These are phyloP conservation scores for Parthenolecanium corni DNA, from an alignment of 2,888 invertebrate genomes.

Conservation along the genomic window DNA sequence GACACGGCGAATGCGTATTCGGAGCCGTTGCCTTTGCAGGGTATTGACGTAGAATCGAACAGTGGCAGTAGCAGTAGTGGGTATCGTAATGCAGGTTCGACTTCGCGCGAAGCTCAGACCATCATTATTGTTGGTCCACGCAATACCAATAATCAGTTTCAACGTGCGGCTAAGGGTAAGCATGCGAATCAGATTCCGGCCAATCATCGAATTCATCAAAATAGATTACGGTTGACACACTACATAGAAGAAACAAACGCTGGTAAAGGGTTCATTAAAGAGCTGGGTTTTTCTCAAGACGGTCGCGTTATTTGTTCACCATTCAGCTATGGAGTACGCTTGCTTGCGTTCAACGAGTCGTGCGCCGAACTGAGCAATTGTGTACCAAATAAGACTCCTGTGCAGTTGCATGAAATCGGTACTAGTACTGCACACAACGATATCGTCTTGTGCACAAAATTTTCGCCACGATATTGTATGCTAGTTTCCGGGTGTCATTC, in stretches of 20 bases:
- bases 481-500: constrained; percentile 82
- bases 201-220: constrained; percentile 41
- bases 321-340: constrained; percentile 71
- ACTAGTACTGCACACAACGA: constrained; percentile 64
- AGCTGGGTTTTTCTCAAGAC: constrained; percentile 79
- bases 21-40: not conserved
- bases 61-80: not conserved
- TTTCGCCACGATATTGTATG: constrained; percentile 74
- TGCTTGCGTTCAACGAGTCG: constrained; percentile 63
- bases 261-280: constrained; percentile 77
- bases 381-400: constrained; percentile 43
- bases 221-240: constrained; percentile 66
- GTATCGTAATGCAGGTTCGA: not conserved
- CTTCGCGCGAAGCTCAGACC: not conserved
- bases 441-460: constrained; percentile 78
- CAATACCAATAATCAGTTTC: not conserved
- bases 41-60: not conserved
- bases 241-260: constrained; percentile 76
- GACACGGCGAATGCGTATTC: not conserved
- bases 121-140: constrained; percentile 5
- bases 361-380: constrained; percentile 68
- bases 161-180: not conserved
- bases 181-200: constrained; percentile 11
- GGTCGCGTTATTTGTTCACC: constrained; percentile 85
- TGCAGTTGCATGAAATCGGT: constrained; percentile 53